Evolutionary conservation across 2,888 invertebrate species (phyloP), one percentile per base, ranked within the genome.

Genomic region (Acleris laterana): DNA sequence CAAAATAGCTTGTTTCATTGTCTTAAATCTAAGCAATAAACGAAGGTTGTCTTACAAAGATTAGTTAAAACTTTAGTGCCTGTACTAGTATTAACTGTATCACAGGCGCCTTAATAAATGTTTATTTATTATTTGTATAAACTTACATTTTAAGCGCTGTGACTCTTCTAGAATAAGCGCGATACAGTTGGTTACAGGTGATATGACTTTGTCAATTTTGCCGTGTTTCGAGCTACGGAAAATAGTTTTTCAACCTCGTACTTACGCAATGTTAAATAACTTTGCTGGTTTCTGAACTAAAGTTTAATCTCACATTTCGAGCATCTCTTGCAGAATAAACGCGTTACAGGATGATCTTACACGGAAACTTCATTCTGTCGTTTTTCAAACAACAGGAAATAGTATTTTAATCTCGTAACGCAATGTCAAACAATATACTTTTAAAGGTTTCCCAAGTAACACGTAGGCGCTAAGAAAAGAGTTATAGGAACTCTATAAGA

Each of bases 161-260:
- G 42, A 5, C 44, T 16, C 11, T 9, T 3, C 13, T 22, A 48
- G 62, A 55, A 62, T 62, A 28, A 55, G 62, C 25, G 42, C 13
- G 7, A 20, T 51, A 19, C n/a, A 55, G 65, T n/a, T n/a, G n/a
- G n/a, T n/a, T n/a, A n/a, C n/a, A n/a, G 55, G 59, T 57, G 63
- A 44, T 50, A 49, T 49, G 49, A 44, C 52, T 6, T 25, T 25
- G 6, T 2, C 6, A 25, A 25, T 25, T 25, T 22, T 25, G 6
- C 6, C 25, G 25, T 25, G 1, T 25, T 25, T 25, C 6, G 7
- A 25, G 7, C 25, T 25, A 25, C 25, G 25, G 7, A 25, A 28
- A 28, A 28, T 28, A 9, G 7, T 60, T 28, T 28, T 28, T 28
- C n/a, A 28, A 28, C 1, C 9, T 28, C 28, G 42, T 9, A 9